Evolutionary conservation across 2,113 vertebrate genomes (phyloP), one percentile per base, ranked within the genome.

Genomic region (Neodontobutis hainanensis): DNA sequence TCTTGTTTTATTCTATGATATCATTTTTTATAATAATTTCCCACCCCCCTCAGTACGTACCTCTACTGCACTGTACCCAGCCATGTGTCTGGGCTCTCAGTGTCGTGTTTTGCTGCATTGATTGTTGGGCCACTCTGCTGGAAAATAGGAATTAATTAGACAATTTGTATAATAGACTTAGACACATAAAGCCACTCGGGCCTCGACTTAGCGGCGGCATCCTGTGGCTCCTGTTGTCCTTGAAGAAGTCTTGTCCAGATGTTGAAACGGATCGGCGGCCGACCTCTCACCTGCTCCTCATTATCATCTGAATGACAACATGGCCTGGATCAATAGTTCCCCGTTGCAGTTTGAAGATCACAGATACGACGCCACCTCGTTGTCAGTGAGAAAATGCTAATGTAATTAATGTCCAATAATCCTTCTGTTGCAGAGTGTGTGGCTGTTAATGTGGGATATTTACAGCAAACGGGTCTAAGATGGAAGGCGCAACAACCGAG

Each of bases 271-370:
- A 86, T 93, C 93, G 92, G 94, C 93, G 91, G 92, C 92, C 90
- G 92, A 96, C 93, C 94, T 92, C 88, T 94, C 92, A 94, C 94
- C 95, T 89, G 87, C 89, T 86, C 92, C 94, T 96, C 94, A 96
- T 97, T 96, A 94, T 94, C 94, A 95, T 96, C 94, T 95, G 95
- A 97, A 95, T 96, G 94, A 96, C 95, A 97, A 95, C 95, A 94
- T 92, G 92, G 91, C 93, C 84, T 90, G 88, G 94, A 96, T 97
- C 95, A 95, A 97, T 96, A 96, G 94, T 94, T 94, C 93, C 94
- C 93, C 94, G 94, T 94, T 91, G 87, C 93, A 93, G 93, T 93
- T 93, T 93, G 93, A 94, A 95, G 92, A 95, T 95, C 91, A 91
- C 90, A 92, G 94, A 96, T 95, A 94, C 94, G 94, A 93, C 92